Conservation (phyloP, 2,888 invertebrate genomes). For the Lydus trimaculatus region DNA sequence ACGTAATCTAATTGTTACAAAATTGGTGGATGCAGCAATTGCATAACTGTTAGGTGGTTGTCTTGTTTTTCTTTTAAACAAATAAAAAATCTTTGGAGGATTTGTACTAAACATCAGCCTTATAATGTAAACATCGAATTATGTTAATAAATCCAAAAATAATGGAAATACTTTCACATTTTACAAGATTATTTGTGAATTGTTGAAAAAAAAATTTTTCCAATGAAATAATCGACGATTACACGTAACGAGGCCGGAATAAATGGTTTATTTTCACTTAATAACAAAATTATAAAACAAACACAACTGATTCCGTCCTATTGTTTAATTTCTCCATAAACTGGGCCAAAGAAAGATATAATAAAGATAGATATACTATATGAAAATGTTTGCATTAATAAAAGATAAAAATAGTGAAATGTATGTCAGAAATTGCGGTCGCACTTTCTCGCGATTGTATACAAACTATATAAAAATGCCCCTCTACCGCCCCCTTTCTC, state of each 20-base stretch:
- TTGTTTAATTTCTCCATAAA: constrained; percentile 58
- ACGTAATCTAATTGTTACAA: not conserved
- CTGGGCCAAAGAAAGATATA: constrained; percentile 59
- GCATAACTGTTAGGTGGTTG: not conserved
- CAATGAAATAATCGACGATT: constrained; percentile 24
- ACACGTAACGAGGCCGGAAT: constrained; percentile 23
- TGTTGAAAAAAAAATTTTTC: not conserved
- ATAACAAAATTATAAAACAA: constrained; percentile 33
- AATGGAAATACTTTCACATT: constrained; percentile 5
- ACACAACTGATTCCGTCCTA: constrained; percentile 29
- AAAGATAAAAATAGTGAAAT: constrained; percentile 51
- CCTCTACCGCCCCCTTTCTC: constrained; percentile 30
- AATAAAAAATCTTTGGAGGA: no score
- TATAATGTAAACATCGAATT: no score
- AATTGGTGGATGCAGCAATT: constrained; percentile 3
- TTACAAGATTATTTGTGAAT: not conserved
- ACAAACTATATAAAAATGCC: no score
- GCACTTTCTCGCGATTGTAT: constrained; percentile 46
- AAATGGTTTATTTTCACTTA: constrained; percentile 28
- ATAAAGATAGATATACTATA: constrained; percentile 43
- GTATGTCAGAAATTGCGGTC: constrained; percentile 55
- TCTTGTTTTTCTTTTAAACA: no score
- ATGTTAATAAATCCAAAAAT: not conserved
- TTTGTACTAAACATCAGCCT: no score
- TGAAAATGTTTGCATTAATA: constrained; percentile 41